Evolutionary conservation across 1,140 invertebrate genomes (phyloP), one percentile per base, ranked within the genome.

Genomic region (Psix sp.): DNA sequence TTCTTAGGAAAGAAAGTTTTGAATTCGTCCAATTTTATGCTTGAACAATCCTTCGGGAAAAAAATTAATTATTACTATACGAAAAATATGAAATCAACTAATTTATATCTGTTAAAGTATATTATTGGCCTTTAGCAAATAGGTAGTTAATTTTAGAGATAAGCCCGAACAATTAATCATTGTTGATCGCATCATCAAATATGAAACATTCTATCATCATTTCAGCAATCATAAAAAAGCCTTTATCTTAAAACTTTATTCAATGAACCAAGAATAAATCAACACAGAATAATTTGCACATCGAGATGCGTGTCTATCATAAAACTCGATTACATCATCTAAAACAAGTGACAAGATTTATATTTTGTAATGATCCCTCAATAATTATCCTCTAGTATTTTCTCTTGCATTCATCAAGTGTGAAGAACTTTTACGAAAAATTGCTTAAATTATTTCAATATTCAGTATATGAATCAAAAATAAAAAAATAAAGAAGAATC

Each of bases 321-420:
- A 59, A 51, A 63, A 43, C 38, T 57, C 6, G 11, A 9, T 72
- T 72, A 54, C 68, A 35, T 65, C 60, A 72, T 11, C 7, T 15
- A 18, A 11, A 36, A 48, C 54, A 26, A 72, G 52, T 35, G 54
- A 59, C 68, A 59, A 65, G 68, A 72, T 74, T 68, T 68, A 57
- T 74, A 60, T 56, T 73, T 73, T 73, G 60, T 38, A 73, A 66
- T 60, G 59, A 49, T 59, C 52, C 38, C 24, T 20, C 57, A 49
- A 15, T 3, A 29, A 29, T 14, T 60, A 29, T 63, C 45, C 26
- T 46, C 29, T n/a, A 21, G 14, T 54, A 17, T 40, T 7, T 63
- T 29, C 11, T 56, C 36, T 46, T 29, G 62, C 45, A 56, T 63
- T 67, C 57, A 57, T 63, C 71, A n/a, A n/a, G n/a, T n/a, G n/a